Percentiles rank a stretch among this genome's conserved stretches.
Conservation (phyloP, 2,113 vertebrate genomes). For the Machaerirhynchus nigripectus region DNA sequence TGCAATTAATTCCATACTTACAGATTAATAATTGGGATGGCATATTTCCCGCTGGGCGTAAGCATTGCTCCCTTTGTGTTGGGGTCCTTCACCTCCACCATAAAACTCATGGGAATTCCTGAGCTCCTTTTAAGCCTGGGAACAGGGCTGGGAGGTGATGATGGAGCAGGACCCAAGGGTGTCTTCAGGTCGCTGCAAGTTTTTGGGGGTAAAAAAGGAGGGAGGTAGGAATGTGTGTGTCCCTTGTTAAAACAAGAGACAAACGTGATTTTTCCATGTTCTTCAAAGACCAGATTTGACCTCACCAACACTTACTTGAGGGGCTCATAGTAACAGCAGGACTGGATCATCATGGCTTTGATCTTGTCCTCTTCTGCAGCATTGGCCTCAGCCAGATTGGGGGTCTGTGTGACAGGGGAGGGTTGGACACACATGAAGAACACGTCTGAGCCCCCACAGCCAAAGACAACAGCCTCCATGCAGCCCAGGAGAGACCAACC, state of each 20-base stretch:
- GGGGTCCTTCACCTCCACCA: conserved; percentile 93
- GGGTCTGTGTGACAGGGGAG: not conserved
- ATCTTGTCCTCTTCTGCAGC: not conserved
- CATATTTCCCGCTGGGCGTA: conserved; percentile 89
- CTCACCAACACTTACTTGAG: not conserved
- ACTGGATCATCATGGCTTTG: not conserved
- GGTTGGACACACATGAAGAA: not conserved
- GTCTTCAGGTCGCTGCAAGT: not conserved
- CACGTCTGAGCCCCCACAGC: not conserved
- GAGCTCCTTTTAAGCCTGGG: conserved; percentile 88
- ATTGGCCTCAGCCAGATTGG: not conserved
- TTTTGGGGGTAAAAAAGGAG: not conserved
- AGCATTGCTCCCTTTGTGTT: conserved; percentile 93
- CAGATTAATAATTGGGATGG: conserved; percentile 90
- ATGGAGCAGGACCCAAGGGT: not conserved
- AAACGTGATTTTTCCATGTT: no score
- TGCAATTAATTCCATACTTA: conserved; percentile 70
- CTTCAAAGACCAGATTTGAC: not conserved
- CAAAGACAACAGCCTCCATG: not conserved
- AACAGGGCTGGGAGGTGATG: not conserved
- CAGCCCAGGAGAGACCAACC: not conserved
- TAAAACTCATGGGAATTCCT: conserved; percentile 92
- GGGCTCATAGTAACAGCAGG: not conserved
- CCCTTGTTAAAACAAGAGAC: not conserved
- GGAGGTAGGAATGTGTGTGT: not conserved